phyloP scores from a whole-genome alignment of 2,888 invertebrate species.

The Tetheella fluctuosa region DNA sequence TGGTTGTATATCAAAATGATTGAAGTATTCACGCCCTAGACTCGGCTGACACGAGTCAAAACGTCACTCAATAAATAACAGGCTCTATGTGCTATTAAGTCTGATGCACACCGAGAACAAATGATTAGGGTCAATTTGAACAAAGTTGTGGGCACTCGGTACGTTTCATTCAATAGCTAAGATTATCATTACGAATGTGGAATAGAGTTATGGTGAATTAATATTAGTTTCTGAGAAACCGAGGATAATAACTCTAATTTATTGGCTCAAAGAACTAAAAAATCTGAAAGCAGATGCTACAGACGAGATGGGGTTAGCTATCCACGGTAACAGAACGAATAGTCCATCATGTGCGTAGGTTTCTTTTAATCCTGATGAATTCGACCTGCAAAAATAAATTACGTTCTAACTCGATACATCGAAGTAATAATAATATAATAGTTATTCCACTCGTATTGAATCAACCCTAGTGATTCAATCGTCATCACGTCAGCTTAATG shows the following conservation, averaged over 20 bases:
- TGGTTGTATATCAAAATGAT: constrained; percentile 51
- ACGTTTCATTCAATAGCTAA: no score
- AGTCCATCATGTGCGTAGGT: no score
- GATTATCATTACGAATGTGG: background rate
- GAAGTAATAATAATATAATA: background rate
- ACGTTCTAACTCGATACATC: background rate
- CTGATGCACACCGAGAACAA: constrained; percentile 4
- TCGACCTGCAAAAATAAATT: no score
- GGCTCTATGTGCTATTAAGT: background rate
- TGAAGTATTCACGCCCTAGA: constrained; percentile 50
- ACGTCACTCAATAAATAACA: constrained; percentile 42
- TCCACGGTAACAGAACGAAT: no score
- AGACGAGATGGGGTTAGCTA: no score
- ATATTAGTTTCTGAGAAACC: no score
- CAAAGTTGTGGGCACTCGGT: background rate
- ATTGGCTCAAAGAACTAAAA: no score
- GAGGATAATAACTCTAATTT: no score
- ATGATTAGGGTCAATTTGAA: background rate
- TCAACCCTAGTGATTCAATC: constrained; percentile 31
- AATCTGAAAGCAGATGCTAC: no score
- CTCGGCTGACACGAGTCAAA: constrained; percentile 39
- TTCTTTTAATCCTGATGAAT: no score
- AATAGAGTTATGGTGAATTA: background rate
- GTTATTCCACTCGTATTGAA: background rate
- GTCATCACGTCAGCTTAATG: constrained; percentile 16